Conservation (phyloP, 2,888 invertebrate genomes). For the Phyllotreta striolata region DNA sequence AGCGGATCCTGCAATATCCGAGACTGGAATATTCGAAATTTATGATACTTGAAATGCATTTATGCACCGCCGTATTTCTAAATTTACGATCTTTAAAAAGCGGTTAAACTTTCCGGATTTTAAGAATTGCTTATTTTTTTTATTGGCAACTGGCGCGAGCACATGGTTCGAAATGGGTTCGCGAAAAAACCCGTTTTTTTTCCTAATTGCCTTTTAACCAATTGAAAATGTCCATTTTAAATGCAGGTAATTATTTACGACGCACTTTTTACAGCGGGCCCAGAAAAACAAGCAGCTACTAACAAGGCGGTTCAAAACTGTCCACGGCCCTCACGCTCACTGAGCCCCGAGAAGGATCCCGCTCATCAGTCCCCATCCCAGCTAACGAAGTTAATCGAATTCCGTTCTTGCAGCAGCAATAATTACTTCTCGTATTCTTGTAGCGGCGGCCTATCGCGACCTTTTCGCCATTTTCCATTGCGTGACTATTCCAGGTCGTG, state of each 20-base stretch:
- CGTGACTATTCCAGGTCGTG: constrained; percentile 8
- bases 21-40: constrained; percentile 33
- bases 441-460: neutral
- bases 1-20: constrained; percentile 22
- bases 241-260: constrained; percentile 29
- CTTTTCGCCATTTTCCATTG: constrained; percentile 1
- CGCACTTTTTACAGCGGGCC: constrained; percentile 56
- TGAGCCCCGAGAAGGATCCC: constrained; percentile 21
- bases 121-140: constrained; percentile 2
- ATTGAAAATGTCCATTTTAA: neutral
- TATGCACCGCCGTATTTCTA: constrained; percentile 29
- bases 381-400: constrained; percentile 26
- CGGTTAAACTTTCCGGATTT: constrained; percentile 23
- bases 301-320: constrained; percentile 61
- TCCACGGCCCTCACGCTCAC: constrained; percentile 58
- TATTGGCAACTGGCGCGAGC: too few relatives aligned
- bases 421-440: constrained; percentile 18
- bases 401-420: constrained; percentile 29
- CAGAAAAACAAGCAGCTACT: constrained; percentile 59
- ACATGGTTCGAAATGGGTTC: too few relatives aligned
- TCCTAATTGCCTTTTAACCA: too few relatives aligned
- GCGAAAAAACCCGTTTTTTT: neutral
- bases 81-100: constrained; percentile 38
- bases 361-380: constrained; percentile 15
- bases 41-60: constrained; percentile 33